Evolutionary conservation across 2,888 invertebrate species (phyloP).

Genomic region (Melanargia galathea): DNA sequence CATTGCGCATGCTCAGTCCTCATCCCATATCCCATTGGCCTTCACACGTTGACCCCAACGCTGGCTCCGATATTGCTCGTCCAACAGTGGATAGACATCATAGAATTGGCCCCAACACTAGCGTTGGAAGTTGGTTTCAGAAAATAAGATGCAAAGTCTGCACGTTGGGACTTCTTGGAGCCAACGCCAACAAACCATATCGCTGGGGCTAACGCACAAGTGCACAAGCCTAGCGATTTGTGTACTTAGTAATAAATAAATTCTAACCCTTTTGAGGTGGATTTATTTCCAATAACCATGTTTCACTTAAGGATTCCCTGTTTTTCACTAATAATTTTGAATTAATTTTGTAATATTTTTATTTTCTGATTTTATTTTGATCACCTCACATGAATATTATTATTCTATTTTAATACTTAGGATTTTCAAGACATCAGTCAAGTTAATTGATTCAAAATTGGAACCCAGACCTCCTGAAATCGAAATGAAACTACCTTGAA

Average conservation of each 20-base stretch:
- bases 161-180: too few species aligned
- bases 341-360: conserved; percentile 11
- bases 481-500: background rate
- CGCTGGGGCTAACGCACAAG: too few species aligned
- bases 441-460: conserved; percentile 2
- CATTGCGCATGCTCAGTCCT: conserved; percentile 39
- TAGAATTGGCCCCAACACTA: too few species aligned
- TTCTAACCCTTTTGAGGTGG: conserved; percentile 22
- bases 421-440: background rate
- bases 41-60: too few species aligned
- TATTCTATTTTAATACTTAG: too few species aligned
- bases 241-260: too few species aligned
- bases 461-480: background rate
- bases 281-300: conserved; percentile 24
- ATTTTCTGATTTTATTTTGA: background rate
- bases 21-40: conserved; percentile 26
- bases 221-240: too few species aligned
- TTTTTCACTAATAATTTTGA: conserved; percentile 2
- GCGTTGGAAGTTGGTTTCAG: too few species aligned
- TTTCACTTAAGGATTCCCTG: background rate
- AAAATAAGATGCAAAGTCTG: too few species aligned
- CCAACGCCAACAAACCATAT: too few species aligned
- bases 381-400: conserved; percentile 6
- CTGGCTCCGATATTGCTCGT: too few species aligned
- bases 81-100: too few species aligned